Evolutionary conservation across 2,888 invertebrate species (phyloP), one percentile per base, ranked within the genome.

Genomic region (Autographa gamma): DNA sequence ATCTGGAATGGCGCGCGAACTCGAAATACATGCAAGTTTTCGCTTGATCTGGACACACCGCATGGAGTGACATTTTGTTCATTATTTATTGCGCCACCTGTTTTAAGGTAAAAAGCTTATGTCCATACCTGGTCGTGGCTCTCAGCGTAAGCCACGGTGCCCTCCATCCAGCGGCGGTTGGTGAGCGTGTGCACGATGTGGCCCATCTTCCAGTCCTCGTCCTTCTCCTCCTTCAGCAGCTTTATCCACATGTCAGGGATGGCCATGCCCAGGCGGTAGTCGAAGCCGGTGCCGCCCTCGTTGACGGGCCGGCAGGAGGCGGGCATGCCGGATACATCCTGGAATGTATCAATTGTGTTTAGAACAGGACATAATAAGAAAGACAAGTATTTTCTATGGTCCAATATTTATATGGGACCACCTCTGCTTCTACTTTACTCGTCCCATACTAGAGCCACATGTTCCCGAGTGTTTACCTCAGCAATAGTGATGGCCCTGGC

Each of bases 191-290:
- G 98, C 2, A 98, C 97, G 71, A 99, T 97, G 86, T 99, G 97
- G 0, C 97, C 98, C 85, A 99, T 97, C 88, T 98, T 96, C 99
- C 99, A 99, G 83, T 99, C 97, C 82, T 99, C 99, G 91, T 99
- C 99, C 61, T 96, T 96, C 43, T 94, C 91, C 84, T 97, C 98
- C 91, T 98, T 98, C 1, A 98, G 95, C 78, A 98, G 92, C 90
- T 98, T 97, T 87, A 99, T 99, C 99, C 99, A 99, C 96, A 98
- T 99, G 93, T 99, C 99, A 0, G 99, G 99, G 85, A 99, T 98
- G 34, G 99, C 99, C 99, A 99, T 99, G 19, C 98, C 99, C 66
- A 99, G 96, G n/a, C 99, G 97, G 95, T 98, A 98, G 92, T 99
- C 99, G 93, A 99, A 99, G 8, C 99, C 99, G 74, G 97, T 96